Evolutionary conservation across 2,113 vertebrate species (phyloP).

Genomic region (Dasyprocta punctata): DNA sequence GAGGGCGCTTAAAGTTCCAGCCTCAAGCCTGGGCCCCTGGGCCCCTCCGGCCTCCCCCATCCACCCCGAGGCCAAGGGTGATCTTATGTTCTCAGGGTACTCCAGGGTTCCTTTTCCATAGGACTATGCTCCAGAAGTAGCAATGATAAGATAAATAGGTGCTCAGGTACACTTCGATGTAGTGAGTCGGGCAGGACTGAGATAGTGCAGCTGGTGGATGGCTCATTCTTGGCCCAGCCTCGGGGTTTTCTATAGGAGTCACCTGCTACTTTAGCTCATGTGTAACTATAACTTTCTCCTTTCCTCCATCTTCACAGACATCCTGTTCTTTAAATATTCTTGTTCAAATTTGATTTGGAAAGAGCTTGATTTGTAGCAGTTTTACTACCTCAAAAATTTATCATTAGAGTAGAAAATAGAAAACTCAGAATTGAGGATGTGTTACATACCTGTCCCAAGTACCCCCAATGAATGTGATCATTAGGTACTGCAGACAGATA

Average conservation of each 20-base stretch:
- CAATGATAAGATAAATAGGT: rapidly evolving
- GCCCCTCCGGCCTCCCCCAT: background rate
- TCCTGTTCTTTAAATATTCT: background rate
- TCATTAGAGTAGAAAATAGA: background rate
- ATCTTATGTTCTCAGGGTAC: rapidly evolving
- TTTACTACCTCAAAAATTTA: background rate
- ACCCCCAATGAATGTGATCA: background rate
- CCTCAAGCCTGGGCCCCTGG: background rate
- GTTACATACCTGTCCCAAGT: background rate
- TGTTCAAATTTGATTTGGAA: background rate
- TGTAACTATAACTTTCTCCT: background rate
- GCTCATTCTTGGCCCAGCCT: background rate
- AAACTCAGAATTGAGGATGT: background rate
- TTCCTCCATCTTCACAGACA: background rate
- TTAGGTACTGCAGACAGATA: background rate
- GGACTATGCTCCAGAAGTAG: background rate
- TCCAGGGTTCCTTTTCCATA: background rate
- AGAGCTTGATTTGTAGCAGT: background rate
- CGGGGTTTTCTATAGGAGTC: background rate
- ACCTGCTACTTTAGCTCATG: rapidly evolving
- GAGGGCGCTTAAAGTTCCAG: background rate
- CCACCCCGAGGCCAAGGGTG: background rate
- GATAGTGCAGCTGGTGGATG: rapidly evolving
- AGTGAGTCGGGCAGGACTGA: rapidly evolving
- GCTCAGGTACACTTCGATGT: background rate